Evolutionary conservation across 2,113 vertebrate species (phyloP).

Genomic region (Microtus richardsoni): DNA sequence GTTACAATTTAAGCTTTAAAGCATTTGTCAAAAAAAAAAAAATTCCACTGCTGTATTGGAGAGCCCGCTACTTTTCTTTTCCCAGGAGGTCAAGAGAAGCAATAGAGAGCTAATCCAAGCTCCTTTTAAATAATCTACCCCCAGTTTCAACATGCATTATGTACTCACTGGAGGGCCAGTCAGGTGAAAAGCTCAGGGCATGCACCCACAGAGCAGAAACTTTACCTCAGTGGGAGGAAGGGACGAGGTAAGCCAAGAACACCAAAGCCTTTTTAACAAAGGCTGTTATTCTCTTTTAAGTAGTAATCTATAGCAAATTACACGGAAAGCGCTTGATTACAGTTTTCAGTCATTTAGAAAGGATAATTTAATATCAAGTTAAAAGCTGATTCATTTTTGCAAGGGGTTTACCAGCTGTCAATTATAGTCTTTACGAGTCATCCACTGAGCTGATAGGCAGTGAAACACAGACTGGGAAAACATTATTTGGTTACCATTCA

Average conservation of each 20-base stretch:
- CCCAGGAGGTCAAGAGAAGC: slow-evolving; percentile 53
- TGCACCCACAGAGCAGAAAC: slow-evolving; percentile 55
- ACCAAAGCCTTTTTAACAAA: slow-evolving; percentile 78
- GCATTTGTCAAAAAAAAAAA: slow-evolving; percentile 50
- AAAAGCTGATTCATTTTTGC: slow-evolving; percentile 71
- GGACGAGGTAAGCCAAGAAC: slow-evolving; percentile 65
- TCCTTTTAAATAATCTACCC: slow-evolving; percentile 71
- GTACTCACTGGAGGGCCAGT: slow-evolving; percentile 65
- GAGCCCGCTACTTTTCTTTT: slow-evolving; percentile 51
- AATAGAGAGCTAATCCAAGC: slow-evolving; percentile 75
- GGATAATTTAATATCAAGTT: slow-evolving; percentile 80
- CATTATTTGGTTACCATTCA: slow-evolving; percentile 67
- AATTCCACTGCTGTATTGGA: background rate
- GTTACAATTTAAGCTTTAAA: slow-evolving; percentile 31
- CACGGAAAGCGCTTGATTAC: slow-evolving; percentile 79
- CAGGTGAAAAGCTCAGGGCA: slow-evolving; percentile 72
- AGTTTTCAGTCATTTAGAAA: slow-evolving; percentile 78
- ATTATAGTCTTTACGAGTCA: slow-evolving; percentile 46
- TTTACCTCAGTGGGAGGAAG: slow-evolving; percentile 70
- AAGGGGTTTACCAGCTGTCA: slow-evolving; percentile 68
- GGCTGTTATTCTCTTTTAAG: slow-evolving; percentile 74
- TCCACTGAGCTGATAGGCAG: slow-evolving; percentile 33
- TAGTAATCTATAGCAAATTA: slow-evolving; percentile 78
- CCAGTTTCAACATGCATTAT: slow-evolving; percentile 70
- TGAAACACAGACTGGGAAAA: slow-evolving; percentile 63